Conservation (phyloP, 1,140 invertebrate species). For the Adelges cooleyi region DNA sequence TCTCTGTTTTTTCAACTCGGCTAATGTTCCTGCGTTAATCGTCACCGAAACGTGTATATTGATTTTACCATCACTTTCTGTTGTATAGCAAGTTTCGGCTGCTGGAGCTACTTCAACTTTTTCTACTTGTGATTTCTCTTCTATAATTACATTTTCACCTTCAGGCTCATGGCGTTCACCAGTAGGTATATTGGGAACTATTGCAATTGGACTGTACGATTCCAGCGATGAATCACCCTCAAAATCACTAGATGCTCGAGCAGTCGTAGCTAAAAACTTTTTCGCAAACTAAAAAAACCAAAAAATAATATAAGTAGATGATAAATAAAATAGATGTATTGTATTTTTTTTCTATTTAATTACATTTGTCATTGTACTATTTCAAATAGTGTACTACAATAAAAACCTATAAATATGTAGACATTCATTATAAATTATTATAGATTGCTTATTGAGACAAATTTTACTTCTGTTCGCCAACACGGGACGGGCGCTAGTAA, state of each 20-base stretch:
- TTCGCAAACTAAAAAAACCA: constrained; percentile 19
- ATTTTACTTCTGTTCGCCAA: no score
- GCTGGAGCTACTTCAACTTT: constrained; percentile 34
- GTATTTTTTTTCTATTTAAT: no score
- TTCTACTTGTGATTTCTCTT: neutral
- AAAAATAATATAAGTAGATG: neutral
- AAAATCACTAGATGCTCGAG: neutral
- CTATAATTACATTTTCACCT: constrained; percentile 5
- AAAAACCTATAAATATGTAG: no score
- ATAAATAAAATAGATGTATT: no score
- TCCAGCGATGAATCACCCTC: constrained; percentile 22
- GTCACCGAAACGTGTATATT: constrained; percentile 68
- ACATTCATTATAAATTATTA: no score
- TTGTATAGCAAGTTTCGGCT: constrained; percentile 37
- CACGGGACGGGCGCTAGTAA: no score
- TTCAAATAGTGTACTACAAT: no score
- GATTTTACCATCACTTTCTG: constrained; percentile 74
- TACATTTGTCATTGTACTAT: no score
- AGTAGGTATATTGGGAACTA: neutral
- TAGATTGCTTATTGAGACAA: no score
- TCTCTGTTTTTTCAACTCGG: constrained; percentile 80
- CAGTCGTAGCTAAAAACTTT: constrained; percentile 15
- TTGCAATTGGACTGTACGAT: neutral
- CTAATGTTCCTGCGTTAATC: constrained; percentile 54
- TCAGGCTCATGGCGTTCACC: constrained; percentile 6